These are phyloP conservation scores for Brachylomia viminalis DNA, from an alignment of 2,888 invertebrate genomes.

Conservation along the genomic window DNA sequence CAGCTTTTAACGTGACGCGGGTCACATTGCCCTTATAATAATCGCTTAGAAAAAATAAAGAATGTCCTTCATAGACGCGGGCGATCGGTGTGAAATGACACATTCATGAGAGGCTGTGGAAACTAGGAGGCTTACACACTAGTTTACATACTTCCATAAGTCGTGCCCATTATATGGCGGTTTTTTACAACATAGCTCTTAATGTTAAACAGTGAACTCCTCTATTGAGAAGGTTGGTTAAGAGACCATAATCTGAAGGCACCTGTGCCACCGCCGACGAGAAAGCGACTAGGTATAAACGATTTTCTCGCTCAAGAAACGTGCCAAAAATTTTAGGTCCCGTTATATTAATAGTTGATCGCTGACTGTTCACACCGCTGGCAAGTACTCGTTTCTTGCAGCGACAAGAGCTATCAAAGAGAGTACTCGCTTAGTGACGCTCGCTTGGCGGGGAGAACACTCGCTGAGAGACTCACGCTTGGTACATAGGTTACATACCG, in stretches of 20 bases:
- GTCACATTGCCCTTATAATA: constrained; percentile 57
- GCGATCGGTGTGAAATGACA: constrained; percentile 76
- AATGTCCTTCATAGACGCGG: constrained; percentile 68
- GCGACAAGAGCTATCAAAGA: background rate
- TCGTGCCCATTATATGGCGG: too few species aligned
- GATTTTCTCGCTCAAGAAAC: background rate
- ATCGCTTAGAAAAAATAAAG: constrained; percentile 67
- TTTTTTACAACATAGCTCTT: too few species aligned
- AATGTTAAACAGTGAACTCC: too few species aligned
- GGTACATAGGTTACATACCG: background rate
- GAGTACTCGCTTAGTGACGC: background rate
- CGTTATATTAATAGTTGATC: background rate
- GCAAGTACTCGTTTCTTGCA: background rate
- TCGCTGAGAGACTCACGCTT: background rate
- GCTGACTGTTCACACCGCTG: background rate
- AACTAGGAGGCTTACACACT: constrained; percentile 16
- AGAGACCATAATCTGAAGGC: background rate
- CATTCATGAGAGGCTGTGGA: constrained; percentile 57
- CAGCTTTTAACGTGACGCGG: constrained; percentile 14
- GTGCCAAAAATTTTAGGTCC: background rate
- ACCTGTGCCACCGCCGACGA: background rate
- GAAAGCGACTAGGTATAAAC: background rate
- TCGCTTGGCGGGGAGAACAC: background rate
- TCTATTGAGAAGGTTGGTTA: background rate
- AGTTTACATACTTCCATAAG: background rate